A percentile compares a stretch with the other conserved stretches of the same genome.
Conservation (phyloP, 2,797 vertebrate species). For the Gallirallus australis region DNA sequence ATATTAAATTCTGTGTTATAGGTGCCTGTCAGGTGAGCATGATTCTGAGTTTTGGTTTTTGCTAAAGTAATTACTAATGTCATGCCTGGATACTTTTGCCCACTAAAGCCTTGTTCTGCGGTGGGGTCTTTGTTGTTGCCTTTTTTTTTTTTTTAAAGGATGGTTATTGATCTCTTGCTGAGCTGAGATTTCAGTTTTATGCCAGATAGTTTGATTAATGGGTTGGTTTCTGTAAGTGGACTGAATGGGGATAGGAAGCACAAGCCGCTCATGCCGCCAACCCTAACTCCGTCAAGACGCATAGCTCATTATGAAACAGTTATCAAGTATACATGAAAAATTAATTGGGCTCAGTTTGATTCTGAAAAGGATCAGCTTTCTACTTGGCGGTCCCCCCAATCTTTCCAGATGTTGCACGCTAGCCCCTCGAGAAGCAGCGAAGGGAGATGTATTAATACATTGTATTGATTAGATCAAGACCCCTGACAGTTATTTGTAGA, state of each 20-base stretch:
- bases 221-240: conserved; percentile 97
- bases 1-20: conserved; percentile 70
- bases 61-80: conserved; percentile 77
- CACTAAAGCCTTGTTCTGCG: conserved; percentile 74
- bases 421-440: conserved; percentile 91
- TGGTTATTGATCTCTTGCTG: conserved; percentile 97
- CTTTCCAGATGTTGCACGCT: conserved; percentile 96
- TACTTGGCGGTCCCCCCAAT: conserved; percentile 82
- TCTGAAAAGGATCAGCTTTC: conserved; percentile 85
- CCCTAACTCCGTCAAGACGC: conserved; percentile 86
- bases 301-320: conserved; percentile 91
- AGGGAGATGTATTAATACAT: conserved; percentile 99
- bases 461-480: conserved; percentile 99
- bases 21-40: conserved; percentile 66
- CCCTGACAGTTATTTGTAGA: conserved; percentile 99
- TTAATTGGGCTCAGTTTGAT: conserved; percentile 90
- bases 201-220: conserved; percentile 99
- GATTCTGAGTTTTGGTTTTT: conserved; percentile 74
- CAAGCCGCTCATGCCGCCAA: conserved; percentile 88
- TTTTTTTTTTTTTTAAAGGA: conserved; percentile 77
- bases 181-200: conserved; percentile 93
- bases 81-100: conserved; percentile 75
- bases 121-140: conserved; percentile 63
- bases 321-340: conserved; percentile 91
- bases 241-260: conserved; percentile 97